Percentiles rank a stretch among this genome's conserved stretches.
phyloP scores from a whole-genome alignment of 2,797 vertebrate species.

The Tympanoctomys barrerae region DNA sequence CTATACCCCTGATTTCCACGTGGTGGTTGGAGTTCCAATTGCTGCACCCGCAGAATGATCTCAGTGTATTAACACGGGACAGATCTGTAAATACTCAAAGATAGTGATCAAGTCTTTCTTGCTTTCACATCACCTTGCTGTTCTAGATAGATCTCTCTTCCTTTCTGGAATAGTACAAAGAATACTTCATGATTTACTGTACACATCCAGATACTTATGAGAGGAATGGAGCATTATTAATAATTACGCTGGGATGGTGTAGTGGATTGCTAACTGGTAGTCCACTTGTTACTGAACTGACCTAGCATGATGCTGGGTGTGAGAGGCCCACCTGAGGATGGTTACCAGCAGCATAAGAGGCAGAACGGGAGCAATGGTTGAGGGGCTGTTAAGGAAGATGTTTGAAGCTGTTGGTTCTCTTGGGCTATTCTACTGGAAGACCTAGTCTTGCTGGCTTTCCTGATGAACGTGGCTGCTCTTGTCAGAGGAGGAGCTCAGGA shows the following conservation, averaged over 20 bases:
- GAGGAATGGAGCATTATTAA: slow-evolving; percentile 5
- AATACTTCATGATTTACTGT: not conserved
- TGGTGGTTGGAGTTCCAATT: not conserved
- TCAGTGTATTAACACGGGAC: slow-evolving; percentile 2
- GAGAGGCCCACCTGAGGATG: too few relatives aligned
- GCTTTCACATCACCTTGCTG: not conserved
- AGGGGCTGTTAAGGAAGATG: too few relatives aligned
- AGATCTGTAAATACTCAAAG: slow-evolving; percentile 8
- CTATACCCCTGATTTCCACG: not conserved
- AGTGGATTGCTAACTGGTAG: too few relatives aligned
- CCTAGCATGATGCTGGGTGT: too few relatives aligned
- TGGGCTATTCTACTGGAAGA: too few relatives aligned
- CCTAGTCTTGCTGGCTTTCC: too few relatives aligned
- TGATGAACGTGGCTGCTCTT: too few relatives aligned
- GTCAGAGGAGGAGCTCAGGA: too few relatives aligned
- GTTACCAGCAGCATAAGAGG: too few relatives aligned
- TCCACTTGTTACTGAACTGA: too few relatives aligned
- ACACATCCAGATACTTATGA: slow-evolving; percentile 21
- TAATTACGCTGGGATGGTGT: slow-evolving; percentile 1
- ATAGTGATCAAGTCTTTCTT: not conserved
- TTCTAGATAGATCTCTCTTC: slow-evolving; percentile 11
- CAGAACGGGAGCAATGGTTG: too few relatives aligned
- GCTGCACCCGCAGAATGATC: not conserved
- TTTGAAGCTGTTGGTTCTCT: too few relatives aligned
- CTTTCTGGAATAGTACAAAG: slow-evolving; percentile 47